Percentiles rank a stretch among this genome's conserved stretches.
These are phyloP conservation scores for Cavia aperea DNA, from an alignment of 2,113 vertebrate species.

Conservation along the genomic window DNA sequence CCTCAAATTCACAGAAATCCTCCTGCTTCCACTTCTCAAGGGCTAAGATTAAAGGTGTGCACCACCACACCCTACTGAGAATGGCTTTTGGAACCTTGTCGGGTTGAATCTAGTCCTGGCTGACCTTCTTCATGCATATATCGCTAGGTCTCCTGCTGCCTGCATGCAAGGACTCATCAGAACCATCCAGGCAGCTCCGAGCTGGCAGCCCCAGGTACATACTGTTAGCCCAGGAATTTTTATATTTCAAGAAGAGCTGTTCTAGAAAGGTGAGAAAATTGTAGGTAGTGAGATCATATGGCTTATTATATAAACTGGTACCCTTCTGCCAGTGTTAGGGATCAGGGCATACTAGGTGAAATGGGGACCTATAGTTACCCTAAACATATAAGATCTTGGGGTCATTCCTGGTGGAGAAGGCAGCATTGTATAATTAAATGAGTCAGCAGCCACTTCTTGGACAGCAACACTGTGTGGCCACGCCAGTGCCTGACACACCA, in stretches of 20 bases:
- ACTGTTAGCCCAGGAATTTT: not conserved
- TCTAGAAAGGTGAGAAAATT: constrained; percentile 27
- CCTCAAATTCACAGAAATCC: not conserved
- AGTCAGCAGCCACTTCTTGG: not conserved
- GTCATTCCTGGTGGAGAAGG: not conserved
- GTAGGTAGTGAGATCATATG: not conserved
- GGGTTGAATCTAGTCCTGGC: not conserved
- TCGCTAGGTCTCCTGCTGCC: fast-evolving
- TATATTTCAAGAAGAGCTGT: not conserved
- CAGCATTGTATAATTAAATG: not conserved
- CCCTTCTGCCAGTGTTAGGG: not conserved
- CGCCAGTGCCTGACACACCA: not conserved
- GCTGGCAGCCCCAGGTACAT: not conserved
- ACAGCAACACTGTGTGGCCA: not conserved
- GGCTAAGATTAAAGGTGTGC: not conserved
- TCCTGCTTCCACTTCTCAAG: not conserved
- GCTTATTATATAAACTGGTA: not conserved
- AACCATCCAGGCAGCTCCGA: not conserved
- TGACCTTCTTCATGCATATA: not conserved
- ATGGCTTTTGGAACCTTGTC: not conserved
- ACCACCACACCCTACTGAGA: not conserved
- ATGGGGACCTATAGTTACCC: not conserved
- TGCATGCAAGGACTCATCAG: not conserved
- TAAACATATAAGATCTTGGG: not conserved
- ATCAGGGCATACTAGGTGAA: not conserved